Base-by-base conservation (phyloP, 2,113 vertebrate species). In the Limnothrissa miodon region DNA sequence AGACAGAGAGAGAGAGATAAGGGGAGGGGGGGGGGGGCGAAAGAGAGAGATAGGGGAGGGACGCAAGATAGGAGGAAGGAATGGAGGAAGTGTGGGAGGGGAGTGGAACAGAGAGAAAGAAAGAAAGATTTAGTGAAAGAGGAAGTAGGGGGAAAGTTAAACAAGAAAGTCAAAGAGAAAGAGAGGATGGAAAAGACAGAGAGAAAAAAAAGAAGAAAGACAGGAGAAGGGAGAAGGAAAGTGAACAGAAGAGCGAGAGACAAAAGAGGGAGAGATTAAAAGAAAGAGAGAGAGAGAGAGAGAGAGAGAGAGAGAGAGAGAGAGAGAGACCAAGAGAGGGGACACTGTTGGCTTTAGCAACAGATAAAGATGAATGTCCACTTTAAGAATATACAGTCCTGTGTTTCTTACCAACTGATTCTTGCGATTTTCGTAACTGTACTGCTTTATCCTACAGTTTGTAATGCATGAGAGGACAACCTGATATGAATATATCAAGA, bases 1-100 rank as follows among this genome's bases (percentile, higher is more conserved):
- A 79, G n/a, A 21, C 45, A 80, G 70, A 88, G 66, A 86, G 86
- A 87, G 82, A 86, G 25, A 29, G 4, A 56, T 5, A 56, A 7
- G 23, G n/a, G 23, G n/a, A n/a, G n/a, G 23, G 21, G 23, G 1
- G 23, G 7, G 9, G 7, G 53, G 3, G 53, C 1, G n/a, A 29
- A 2, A 48, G 1, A 48, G 17, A 48, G 13, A 15, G n/a, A n/a
- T n/a, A n/a, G n/a, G 46, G 46, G 46, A 21, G 53, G 53, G 17
- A 21, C 4, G 13, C 4, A 21, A 21, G 53, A 21, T 56, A 17
- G 8, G 48, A 17, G 15, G 48, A 53, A 53, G 48, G 19, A n/a
- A n/a, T n/a, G n/a, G n/a, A n/a, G n/a, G n/a, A n/a, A n/a, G n/a
- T n/a, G n/a, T n/a, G 48, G 53, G 21, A 23, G 53, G 23, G 23